Evolutionary conservation across 2,888 invertebrate genomes (phyloP), one percentile per base, ranked within the genome.

Genomic region (Cristatella mucedo): DNA sequence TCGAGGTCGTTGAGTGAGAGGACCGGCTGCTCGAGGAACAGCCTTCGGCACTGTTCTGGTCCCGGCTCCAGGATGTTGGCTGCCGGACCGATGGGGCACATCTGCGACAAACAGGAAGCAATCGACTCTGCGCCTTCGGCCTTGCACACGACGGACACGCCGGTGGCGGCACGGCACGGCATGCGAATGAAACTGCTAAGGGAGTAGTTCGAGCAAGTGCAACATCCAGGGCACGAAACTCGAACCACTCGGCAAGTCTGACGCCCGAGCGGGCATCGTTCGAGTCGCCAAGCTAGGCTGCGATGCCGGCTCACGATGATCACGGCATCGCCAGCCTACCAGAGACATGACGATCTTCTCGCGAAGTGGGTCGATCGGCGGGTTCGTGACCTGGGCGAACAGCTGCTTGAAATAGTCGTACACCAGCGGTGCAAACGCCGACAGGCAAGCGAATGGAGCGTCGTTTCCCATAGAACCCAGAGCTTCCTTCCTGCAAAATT

Each of bases 381-480:
- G 97, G 71, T 97, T 97, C 53, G 97, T 97, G 52, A 71, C 71
- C 73, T 97, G 97, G 24, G 97, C 97, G 68, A 97, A 97, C 33
- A 95, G 72, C 63, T 97, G 97, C 63, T 97, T 95, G 73, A 97
- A 97, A 68, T 97, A 97, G 53, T 86, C 86, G 66, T 91, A 97
- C 2, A 85, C 74, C 43, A 93, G 71, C 6, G 97, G 97, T 61
- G 91, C 84, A 71, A 85, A 93, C 62, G 77, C 74, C 1, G 95
- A 97, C 20, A 97, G 74, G 56, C 97, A 97, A 6, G 97, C 97
- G 50, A 97, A 69, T 0, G 97, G 95, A 0, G 85, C 84, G 68
- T 97, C 97, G 66, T 97, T 97, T 43, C 97, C 97, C 97, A 97
- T 97, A 21, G 93, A 95, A 40, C 97, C 97, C 18, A 97, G 72